phyloP scores from a whole-genome alignment of 2,113 vertebrate species.

The Bettongia penicillata region DNA sequence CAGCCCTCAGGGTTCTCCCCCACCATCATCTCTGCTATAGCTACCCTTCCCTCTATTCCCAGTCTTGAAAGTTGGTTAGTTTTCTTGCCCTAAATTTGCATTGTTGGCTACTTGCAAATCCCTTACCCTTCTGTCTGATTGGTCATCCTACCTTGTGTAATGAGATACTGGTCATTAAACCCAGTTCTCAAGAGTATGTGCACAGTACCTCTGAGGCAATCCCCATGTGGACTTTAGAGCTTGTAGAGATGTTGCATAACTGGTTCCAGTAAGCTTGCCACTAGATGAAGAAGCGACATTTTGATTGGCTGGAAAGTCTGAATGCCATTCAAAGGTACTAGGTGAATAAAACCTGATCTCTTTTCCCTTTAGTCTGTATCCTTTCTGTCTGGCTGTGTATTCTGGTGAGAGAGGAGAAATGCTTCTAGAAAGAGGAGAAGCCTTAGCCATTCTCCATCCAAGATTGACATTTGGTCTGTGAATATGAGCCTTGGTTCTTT shows the following conservation, averaged over 20 bases:
- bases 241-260: not conserved
- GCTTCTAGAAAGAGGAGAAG: not conserved
- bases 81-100: not conserved
- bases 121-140: not conserved
- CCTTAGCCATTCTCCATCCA: not conserved
- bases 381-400: not conserved
- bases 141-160: not conserved
- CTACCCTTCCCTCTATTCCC: not conserved
- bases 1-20: not conserved
- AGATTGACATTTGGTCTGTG: not conserved
- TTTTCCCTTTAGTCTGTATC: not conserved
- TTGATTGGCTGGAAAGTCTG: not conserved
- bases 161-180: not conserved
- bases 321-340: not conserved
- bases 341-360: not conserved
- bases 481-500: not conserved
- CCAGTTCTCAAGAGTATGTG: not conserved
- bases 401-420: not conserved
- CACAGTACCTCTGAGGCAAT: not conserved
- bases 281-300: not conserved
- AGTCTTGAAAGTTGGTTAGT: not conserved
- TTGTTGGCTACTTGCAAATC: not conserved
- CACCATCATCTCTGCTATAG: not conserved
- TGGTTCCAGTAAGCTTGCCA: not conserved
- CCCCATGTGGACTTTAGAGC: not conserved